Base-by-base conservation (phyloP, 1,140 invertebrate species). In the Aporrectodea caliginosa region DNA sequence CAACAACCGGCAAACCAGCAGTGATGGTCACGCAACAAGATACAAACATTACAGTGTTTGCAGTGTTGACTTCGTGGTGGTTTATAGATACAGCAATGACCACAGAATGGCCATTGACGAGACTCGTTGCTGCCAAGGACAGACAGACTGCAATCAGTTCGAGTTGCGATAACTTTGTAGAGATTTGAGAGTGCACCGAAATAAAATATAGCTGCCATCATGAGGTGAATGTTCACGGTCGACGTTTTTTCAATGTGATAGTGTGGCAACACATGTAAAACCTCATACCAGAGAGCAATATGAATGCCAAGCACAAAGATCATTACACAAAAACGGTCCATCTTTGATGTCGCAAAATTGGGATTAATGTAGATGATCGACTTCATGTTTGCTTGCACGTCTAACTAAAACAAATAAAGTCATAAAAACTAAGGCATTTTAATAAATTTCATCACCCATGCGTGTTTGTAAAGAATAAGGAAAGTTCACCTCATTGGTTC, bases 21-120 rank as follows among this genome's bases (percentile, higher is more conserved):
- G 29, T 77, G 75, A 29, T 77, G 75, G 35, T 77, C 75, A 2
- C 75, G 31, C 33, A 27, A 33, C 35, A n/a, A 33, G 34, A 77
- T 35, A 31, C 75, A 77, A 29, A 77, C 58, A 35, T 77, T 69
- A 29, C 75, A 77, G 22, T 22, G 27, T 31, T 78, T 78, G 77
- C 77, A 78, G 34, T 78, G 77, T n/a, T 70, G 69, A n/a, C 68
- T 70, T 30, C 77, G 58, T 69, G 32, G 58, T 22, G 77, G 77
- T 31, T 69, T 78, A 0, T 16, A 14, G n/a, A 78, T 14, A 16
- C 77, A 16, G 33, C 77, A 78, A 16, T 14, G 22, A 29, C 16
- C 35, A 68, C 77, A 78, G 68, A 34, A 12, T n/a, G 27, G 33
- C 69, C 30, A 69, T 35, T 78, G 43, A 2, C 14, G 31, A 1